phyloP scores from a whole-genome alignment of 2,797 vertebrate species.

The Cynodonichthys magdalenae region DNA sequence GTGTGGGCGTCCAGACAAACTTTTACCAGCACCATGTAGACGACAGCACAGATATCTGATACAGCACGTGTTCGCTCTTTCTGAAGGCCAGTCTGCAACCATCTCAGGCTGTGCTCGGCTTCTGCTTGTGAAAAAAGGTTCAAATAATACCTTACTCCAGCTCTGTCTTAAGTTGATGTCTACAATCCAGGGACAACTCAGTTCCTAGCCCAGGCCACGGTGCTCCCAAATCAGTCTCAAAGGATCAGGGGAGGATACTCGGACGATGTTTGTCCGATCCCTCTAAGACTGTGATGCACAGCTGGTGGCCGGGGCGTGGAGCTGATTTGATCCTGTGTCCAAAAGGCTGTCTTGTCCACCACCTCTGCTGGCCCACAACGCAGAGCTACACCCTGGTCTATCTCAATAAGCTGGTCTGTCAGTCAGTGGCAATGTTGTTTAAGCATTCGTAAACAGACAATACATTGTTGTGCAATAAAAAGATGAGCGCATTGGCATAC shows the following conservation, averaged over 20 bases:
- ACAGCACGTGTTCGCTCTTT: slow-evolving; percentile 59
- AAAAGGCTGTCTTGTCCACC: slow-evolving; percentile 75
- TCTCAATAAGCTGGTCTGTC: slow-evolving; percentile 82
- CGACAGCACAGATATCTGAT: slow-evolving; percentile 75
- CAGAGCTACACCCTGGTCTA: slow-evolving; percentile 77
- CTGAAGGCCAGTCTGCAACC: slow-evolving; percentile 70
- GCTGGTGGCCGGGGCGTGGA: slow-evolving; percentile 40
- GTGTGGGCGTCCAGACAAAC: slow-evolving; percentile 72
- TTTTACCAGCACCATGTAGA: slow-evolving; percentile 78
- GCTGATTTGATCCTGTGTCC: slow-evolving; percentile 66
- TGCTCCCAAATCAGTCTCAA: slow-evolving; percentile 49
- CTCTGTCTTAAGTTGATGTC: slow-evolving; percentile 75
- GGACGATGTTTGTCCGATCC: slow-evolving; percentile 39
- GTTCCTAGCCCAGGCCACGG: slow-evolving; percentile 46
- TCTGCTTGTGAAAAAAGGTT: slow-evolving; percentile 60
- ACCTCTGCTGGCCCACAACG: slow-evolving; percentile 73
- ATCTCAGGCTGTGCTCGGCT: slow-evolving; percentile 71
- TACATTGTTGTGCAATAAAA: slow-evolving; percentile 87
- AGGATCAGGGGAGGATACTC: slow-evolving; percentile 29
- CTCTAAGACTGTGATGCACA: slow-evolving; percentile 41
- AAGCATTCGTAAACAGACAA: slow-evolving; percentile 82
- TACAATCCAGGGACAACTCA: slow-evolving; percentile 66
- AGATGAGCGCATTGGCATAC: slow-evolving; percentile 83
- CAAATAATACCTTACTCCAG: slow-evolving; percentile 57
- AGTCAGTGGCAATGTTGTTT: slow-evolving; percentile 83